These are phyloP conservation scores for Agrotis puta DNA, from an alignment of 2,888 invertebrate genomes.

Conservation along the genomic window DNA sequence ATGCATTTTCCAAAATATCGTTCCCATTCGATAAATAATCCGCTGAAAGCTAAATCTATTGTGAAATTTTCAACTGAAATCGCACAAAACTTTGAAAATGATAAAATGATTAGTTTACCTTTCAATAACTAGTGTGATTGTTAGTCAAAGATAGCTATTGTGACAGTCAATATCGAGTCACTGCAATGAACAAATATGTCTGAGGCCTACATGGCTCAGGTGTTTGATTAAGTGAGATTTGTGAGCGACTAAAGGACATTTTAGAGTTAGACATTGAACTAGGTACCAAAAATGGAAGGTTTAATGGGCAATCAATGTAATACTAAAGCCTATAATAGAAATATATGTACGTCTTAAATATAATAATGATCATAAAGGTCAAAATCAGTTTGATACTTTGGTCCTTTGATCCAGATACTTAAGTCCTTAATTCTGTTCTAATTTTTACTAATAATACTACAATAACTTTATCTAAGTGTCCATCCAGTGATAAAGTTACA, in stretches of 20 bases:
- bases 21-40: not conserved
- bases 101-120: not conserved
- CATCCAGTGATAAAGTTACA: conserved; percentile 30
- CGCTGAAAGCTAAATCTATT: not conserved
- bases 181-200: conserved; percentile 7
- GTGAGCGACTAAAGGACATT: not conserved
- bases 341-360: not conserved
- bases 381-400: not conserved
- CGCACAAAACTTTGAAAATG: not conserved
- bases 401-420: conserved; percentile 1
- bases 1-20: not conserved
- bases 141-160: conserved; percentile 23
- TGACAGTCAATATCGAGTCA: conserved; percentile 19
- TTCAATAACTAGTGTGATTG: not conserved
- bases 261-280: too few species aligned
- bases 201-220: not conserved
- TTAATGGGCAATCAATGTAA: not conserved
- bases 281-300: not conserved
- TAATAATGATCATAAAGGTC: conserved; percentile 1
- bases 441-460: not conserved
- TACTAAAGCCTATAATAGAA: not conserved
- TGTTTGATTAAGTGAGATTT: conserved; percentile 3
- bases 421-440: not conserved
- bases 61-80: conserved; percentile 1
- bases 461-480: not conserved